Conservation (phyloP, 1,140 invertebrate genomes). For the Bombus superbus region DNA sequence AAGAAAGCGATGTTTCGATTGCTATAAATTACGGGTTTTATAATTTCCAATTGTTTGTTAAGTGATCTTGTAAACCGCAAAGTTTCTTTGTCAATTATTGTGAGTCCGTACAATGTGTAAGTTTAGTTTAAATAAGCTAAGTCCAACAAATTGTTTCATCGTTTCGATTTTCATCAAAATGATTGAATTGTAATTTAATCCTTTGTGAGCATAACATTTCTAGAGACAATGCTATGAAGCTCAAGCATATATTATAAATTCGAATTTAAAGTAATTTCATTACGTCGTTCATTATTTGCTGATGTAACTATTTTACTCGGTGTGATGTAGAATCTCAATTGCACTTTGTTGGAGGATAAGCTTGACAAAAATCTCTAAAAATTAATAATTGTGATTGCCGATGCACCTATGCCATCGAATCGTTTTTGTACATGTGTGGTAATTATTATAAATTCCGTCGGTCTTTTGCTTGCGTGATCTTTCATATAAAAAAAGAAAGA, state of each 20-base stretch:
- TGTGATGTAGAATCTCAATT: neutral
- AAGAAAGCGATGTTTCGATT: neutral
- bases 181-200: neutral
- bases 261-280: neutral
- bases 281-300: neutral
- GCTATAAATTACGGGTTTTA: slow-evolving; percentile 15
- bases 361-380: neutral
- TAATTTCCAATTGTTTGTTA: neutral
- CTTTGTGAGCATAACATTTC: neutral
- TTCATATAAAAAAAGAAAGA: neutral
- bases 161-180: neutral
- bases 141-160: neutral
- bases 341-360: neutral
- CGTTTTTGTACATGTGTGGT: neutral
- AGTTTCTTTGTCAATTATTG: neutral
- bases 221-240: neutral
- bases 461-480: slow-evolving; percentile 9
- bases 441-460: slow-evolving; percentile 3
- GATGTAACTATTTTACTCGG: neutral
- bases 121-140: neutral
- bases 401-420: too few species aligned
- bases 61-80: neutral
- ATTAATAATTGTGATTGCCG: neutral
- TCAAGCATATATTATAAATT: neutral
- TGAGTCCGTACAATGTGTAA: neutral